Evolutionary conservation across 2,797 vertebrate genomes (phyloP).

Genomic region (Tangara arthus): DNA sequence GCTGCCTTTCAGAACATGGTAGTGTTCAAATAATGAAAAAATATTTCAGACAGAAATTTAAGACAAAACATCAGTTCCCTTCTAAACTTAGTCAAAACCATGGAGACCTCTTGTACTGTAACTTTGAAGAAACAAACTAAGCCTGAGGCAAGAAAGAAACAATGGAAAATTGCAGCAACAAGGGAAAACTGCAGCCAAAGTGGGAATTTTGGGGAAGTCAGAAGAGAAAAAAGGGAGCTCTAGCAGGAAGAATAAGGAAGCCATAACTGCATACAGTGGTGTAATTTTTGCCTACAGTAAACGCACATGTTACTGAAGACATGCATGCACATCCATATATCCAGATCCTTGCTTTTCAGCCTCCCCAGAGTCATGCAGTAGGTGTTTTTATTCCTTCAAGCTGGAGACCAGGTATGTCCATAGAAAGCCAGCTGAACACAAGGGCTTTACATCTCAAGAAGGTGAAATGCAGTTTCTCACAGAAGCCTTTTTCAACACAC

Average conservation of each 20-base stretch:
- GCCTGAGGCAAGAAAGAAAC: not conserved
- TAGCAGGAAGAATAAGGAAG: not conserved
- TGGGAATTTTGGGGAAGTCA: not conserved
- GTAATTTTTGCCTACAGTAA: not conserved
- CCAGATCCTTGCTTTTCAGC: not conserved
- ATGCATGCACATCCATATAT: not conserved
- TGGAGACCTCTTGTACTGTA: not conserved
- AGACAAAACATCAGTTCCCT: not conserved
- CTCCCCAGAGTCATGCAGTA: not conserved
- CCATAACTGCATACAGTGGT: not conserved
- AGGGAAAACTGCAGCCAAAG: not conserved
- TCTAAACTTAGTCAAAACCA: not conserved
- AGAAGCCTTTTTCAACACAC: not conserved
- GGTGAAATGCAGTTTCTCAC: not conserved
- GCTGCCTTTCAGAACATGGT: not conserved
- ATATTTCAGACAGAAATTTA: not conserved
- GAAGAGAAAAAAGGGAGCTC: not conserved
- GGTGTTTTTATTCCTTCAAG: not conserved
- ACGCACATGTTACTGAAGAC: not conserved
- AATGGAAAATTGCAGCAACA: not conserved
- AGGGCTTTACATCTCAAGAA: not conserved
- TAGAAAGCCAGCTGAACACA: not conserved
- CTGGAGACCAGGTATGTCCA: not conserved
- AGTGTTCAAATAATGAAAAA: not conserved
- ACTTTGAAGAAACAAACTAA: not conserved